Evolutionary conservation across 2,113 vertebrate genomes (phyloP).

Genomic region (Cryptotis parvus): DNA sequence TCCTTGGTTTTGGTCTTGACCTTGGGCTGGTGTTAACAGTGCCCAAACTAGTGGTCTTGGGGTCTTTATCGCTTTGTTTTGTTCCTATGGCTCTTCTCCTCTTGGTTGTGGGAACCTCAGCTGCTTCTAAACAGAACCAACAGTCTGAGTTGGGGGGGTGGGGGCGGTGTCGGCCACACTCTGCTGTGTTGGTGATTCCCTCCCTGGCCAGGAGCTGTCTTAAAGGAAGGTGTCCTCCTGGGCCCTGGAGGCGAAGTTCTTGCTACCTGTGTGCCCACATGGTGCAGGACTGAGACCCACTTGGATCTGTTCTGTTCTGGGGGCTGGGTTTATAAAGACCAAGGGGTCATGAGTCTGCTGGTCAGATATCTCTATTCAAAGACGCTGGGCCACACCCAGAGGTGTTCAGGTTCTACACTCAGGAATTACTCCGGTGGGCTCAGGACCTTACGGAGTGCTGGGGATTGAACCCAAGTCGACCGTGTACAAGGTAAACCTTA

Average conservation of each 20-base stretch:
- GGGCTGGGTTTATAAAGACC: not conserved
- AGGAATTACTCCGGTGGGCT: too few relatives aligned
- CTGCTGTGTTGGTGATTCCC: not conserved
- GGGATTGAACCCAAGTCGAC: too few relatives aligned
- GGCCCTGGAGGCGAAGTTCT: too few relatives aligned
- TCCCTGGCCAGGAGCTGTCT: not conserved
- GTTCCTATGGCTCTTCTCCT: not conserved
- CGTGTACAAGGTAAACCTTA: too few relatives aligned
- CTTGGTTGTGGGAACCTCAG: not conserved
- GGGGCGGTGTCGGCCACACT: not conserved
- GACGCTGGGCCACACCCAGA: too few relatives aligned
- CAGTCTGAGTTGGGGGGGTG: not conserved
- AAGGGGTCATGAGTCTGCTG: not conserved
- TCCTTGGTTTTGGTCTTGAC: constrained; percentile 10
- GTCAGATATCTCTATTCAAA: not conserved
- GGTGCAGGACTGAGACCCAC: not conserved
- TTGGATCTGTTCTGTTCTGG: not conserved
- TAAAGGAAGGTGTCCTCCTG: too few relatives aligned
- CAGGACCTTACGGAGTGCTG: too few relatives aligned
- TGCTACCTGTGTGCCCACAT: too few relatives aligned
- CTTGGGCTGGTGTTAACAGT: not conserved
- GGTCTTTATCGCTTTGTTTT: not conserved
- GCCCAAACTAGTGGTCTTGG: not conserved
- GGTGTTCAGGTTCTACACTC: too few relatives aligned
- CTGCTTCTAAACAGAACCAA: not conserved